A percentile compares a stretch with the other conserved stretches of the same genome.
Evolutionary conservation across 1,140 invertebrate species (phyloP).

Genomic region (Neodiprion lecontei): DNA sequence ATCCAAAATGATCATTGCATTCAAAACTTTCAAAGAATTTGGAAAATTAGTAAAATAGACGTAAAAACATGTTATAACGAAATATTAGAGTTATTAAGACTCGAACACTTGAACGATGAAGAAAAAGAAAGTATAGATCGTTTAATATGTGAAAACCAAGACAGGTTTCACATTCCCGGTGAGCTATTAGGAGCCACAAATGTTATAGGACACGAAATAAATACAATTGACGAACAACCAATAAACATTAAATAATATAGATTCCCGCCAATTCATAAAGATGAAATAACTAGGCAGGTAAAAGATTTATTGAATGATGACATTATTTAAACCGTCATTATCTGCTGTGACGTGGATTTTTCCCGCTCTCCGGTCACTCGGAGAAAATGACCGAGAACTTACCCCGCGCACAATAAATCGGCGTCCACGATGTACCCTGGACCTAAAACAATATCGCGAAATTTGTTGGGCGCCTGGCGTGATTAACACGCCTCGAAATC

Average conservation of each 20-base stretch:
- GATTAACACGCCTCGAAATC: too few relatives aligned
- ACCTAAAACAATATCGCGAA: too few relatives aligned
- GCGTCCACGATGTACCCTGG: too few relatives aligned
- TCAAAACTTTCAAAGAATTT: background rate
- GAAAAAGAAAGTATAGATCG: conserved; percentile 11
- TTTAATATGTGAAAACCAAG: conserved; percentile 11
- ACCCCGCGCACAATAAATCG: too few relatives aligned
- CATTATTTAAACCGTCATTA: background rate
- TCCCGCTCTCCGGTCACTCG: too few relatives aligned
- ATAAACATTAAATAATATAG: background rate
- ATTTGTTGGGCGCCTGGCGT: too few relatives aligned
- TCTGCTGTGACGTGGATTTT: background rate
- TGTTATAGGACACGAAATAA: conserved; percentile 13
- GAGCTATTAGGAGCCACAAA: conserved; percentile 15
- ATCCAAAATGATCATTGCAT: too few relatives aligned
- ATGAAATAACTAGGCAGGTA: conserved; percentile 6
- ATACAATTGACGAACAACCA: conserved; percentile 4
- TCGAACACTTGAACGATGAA: conserved; percentile 19
- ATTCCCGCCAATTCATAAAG: conserved; percentile 4
- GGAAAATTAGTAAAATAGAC: background rate
- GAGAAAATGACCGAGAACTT: too few relatives aligned
- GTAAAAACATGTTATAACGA: background rate
- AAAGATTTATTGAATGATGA: background rate
- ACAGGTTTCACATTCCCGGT: conserved; percentile 19
- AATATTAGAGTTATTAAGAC: conserved; percentile 14